Conservation (phyloP, 2,888 invertebrate genomes). For the Acrobasis repandana region DNA sequence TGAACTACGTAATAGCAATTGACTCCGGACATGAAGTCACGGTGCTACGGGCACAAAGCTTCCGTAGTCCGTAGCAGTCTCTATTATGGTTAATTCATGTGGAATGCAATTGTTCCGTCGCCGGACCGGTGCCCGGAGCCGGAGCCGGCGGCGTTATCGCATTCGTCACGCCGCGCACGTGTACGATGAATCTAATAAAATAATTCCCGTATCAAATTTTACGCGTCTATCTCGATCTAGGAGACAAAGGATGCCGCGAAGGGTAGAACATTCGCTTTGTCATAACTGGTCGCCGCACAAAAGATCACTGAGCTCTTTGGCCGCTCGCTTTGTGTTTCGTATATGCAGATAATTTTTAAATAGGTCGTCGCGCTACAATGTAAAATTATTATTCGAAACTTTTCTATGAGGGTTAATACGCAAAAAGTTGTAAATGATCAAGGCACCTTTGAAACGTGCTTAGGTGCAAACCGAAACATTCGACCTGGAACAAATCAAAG, state of each 20-base stretch:
- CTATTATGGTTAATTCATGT: conserved; percentile 76
- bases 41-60: conserved; percentile 66
- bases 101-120: conserved; percentile 78
- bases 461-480: neutral
- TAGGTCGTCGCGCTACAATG: conserved; percentile 60
- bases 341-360: conserved; percentile 59
- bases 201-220: conserved; percentile 83
- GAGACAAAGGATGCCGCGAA: conserved; percentile 70
- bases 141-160: conserved; percentile 73
- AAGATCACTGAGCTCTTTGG: conserved; percentile 68
- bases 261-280: conserved; percentile 75
- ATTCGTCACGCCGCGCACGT: conserved; percentile 81
- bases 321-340: conserved; percentile 60
- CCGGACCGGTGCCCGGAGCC: conserved; percentile 42
- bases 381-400: conserved; percentile 26
- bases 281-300: conserved; percentile 76
- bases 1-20: conserved; percentile 54
- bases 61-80: conserved; percentile 57
- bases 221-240: conserved; percentile 80
- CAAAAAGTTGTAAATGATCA: conserved; percentile 12
- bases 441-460: conserved; percentile 12
- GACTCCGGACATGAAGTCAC: conserved; percentile 64
- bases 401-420: conserved; percentile 12
- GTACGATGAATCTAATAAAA: conserved; percentile 79
- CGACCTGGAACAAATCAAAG: conserved; percentile 8